Percentiles rank a stretch among this genome's conserved stretches.
Evolutionary conservation across 2,113 vertebrate species (phyloP).

Genomic region (Formicarius rufipectus): DNA sequence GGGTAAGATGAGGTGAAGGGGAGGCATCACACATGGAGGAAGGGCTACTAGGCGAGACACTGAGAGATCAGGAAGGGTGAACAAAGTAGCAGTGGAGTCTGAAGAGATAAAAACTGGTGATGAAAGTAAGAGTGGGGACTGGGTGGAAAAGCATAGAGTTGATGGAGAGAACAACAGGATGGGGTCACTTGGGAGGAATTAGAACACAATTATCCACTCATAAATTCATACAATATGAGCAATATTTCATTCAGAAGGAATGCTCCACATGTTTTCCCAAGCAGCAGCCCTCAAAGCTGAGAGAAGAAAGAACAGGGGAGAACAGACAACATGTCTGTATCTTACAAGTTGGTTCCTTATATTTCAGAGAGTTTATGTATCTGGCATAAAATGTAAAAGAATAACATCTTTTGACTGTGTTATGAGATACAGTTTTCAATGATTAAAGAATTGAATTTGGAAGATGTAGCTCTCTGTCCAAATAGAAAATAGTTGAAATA

Average conservation of each 20-base stretch:
- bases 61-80: background rate
- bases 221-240: background rate
- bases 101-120: background rate
- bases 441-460: background rate
- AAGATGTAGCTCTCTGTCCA: background rate
- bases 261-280: background rate
- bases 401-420: background rate
- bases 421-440: background rate
- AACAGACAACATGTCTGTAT: background rate
- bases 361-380: slow-evolving; percentile 7
- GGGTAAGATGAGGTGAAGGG: background rate
- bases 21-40: background rate
- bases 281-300: background rate
- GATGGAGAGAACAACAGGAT: background rate
- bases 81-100: background rate
- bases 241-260: slow-evolving; percentile 11
- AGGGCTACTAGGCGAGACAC: background rate
- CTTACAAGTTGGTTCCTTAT: slow-evolving; percentile 5
- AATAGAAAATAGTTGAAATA: background rate
- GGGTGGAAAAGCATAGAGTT: background rate
- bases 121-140: background rate
- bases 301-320: background rate
- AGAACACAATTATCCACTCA: slow-evolving; percentile 4
- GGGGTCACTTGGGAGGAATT: background rate
- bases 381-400: slow-evolving; percentile 9